Conservation (phyloP, 2,888 invertebrate genomes). For the Erannis defoliaria region DNA sequence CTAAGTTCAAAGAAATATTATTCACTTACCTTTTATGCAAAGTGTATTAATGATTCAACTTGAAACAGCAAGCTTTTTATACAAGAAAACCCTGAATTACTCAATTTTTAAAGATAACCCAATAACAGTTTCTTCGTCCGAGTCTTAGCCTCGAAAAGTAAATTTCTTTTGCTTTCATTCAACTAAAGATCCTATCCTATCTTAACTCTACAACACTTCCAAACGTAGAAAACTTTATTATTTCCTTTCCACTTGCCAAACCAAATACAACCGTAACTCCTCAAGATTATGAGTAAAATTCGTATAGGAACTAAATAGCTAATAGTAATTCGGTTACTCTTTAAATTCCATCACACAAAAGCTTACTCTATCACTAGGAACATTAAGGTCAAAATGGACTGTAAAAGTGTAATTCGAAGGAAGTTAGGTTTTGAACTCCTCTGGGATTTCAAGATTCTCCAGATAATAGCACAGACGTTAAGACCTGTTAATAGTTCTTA, state of each 20-base stretch:
- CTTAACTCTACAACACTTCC: slow-evolving; percentile 28
- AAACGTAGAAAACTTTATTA: slow-evolving; percentile 33
- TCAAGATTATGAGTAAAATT: slow-evolving; percentile 17
- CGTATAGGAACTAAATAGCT: not conserved
- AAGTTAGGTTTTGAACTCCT: slow-evolving; percentile 22
- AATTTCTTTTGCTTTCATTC: slow-evolving; percentile 33
- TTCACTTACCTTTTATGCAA: slow-evolving; percentile 3
- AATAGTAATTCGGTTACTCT: slow-evolving; percentile 25
- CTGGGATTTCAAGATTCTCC: slow-evolving; percentile 20
- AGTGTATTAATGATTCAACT: not conserved
- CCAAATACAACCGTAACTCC: slow-evolving; percentile 13
- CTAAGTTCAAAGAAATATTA: not conserved
- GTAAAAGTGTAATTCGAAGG: not conserved
- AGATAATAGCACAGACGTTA: slow-evolving; percentile 36
- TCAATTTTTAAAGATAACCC: slow-evolving; percentile 18
- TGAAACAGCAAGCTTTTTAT: not conserved
- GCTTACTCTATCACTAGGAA: slow-evolving; percentile 9
- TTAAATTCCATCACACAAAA: slow-evolving; percentile 19
- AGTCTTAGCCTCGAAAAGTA: slow-evolving; percentile 26
- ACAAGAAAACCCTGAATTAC: slow-evolving; percentile 23
- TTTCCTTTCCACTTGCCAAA: slow-evolving; percentile 25
- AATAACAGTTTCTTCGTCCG: slow-evolving; percentile 13
- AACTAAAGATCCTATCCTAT: slow-evolving; percentile 32
- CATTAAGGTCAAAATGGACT: slow-evolving; percentile 23
- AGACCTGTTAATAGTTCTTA: slow-evolving; percentile 40